Conservation (phyloP, 2,113 vertebrate species). For the Charina bottae region DNA sequence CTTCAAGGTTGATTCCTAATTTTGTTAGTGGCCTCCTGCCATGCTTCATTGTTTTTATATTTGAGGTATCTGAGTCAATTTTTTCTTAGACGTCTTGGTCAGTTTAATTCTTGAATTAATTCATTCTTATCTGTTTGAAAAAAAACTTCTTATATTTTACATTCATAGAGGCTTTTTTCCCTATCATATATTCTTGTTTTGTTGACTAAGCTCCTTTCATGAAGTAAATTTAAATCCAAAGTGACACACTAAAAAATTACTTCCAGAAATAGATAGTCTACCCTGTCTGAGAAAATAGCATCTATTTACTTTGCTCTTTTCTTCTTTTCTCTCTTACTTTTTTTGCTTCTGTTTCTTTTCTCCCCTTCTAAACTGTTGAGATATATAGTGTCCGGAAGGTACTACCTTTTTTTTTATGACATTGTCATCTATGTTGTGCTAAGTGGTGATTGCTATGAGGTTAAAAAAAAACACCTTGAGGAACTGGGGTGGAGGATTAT, state of each 20-base stretch:
- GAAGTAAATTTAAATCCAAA: constrained; percentile 20
- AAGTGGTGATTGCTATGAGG: neutral
- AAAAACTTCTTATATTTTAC: constrained; percentile 2
- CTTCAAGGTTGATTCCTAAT: neutral
- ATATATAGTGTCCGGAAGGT: neutral
- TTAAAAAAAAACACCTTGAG: no score
- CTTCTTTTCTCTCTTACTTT: neutral
- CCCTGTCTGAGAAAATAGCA: neutral
- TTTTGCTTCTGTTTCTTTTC: neutral
- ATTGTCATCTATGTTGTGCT: neutral
- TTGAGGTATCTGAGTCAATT: neutral
- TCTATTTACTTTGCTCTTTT: neutral
- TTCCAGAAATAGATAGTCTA: neutral
- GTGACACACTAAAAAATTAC: neutral
- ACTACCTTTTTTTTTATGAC: neutral
- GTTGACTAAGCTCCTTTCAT: neutral
- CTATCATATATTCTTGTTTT: constrained; percentile 7
- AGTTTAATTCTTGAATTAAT: neutral
- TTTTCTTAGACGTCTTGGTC: neutral
- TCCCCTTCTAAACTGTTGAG: neutral
- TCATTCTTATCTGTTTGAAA: neutral
- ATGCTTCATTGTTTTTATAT: neutral
- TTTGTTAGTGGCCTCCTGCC: neutral
- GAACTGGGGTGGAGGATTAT: neutral
- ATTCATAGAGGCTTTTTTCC: constrained; percentile 2